These are phyloP conservation scores for Apantesis nais DNA, from an alignment of 2,888 invertebrate genomes.

Conservation along the genomic window DNA sequence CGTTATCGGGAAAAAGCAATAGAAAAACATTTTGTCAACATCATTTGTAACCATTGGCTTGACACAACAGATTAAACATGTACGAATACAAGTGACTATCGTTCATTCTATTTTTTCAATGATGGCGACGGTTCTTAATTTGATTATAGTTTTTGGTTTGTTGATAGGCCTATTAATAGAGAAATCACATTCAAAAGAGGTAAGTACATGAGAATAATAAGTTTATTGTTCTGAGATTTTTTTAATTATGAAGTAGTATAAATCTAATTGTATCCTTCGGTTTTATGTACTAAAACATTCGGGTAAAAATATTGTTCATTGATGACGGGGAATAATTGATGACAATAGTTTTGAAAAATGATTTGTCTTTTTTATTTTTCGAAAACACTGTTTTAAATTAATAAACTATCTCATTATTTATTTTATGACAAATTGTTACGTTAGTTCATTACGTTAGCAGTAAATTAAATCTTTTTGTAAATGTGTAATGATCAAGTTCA, in stretches of 20 bases:
- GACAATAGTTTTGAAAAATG: no score
- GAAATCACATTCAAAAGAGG: constrained; percentile 51
- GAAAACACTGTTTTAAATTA: no score
- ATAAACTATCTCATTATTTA: no score
- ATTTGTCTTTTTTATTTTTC: no score
- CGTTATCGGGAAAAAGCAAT: constrained; percentile 38
- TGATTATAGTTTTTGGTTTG: constrained; percentile 22
- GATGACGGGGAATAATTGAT: no score
- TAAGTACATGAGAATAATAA: constrained; percentile 16
- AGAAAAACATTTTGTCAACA: constrained; percentile 31
- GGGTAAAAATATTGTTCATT: no score
- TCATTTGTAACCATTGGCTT: neutral
- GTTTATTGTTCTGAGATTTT: neutral
- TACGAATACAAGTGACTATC: constrained; percentile 19
- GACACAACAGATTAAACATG: constrained; percentile 10
- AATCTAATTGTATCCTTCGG: neutral
- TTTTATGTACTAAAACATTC: no score
- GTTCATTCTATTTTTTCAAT: constrained; percentile 9
- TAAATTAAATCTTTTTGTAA: no score
- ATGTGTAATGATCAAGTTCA: no score
- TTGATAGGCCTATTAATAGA: constrained; percentile 32
- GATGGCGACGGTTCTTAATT: constrained; percentile 20
- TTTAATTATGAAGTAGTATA: neutral
- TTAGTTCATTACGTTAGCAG: no score
- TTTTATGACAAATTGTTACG: no score